Evolutionary conservation across 2,888 invertebrate species (phyloP).

Genomic region (Desoria tigrina): DNA sequence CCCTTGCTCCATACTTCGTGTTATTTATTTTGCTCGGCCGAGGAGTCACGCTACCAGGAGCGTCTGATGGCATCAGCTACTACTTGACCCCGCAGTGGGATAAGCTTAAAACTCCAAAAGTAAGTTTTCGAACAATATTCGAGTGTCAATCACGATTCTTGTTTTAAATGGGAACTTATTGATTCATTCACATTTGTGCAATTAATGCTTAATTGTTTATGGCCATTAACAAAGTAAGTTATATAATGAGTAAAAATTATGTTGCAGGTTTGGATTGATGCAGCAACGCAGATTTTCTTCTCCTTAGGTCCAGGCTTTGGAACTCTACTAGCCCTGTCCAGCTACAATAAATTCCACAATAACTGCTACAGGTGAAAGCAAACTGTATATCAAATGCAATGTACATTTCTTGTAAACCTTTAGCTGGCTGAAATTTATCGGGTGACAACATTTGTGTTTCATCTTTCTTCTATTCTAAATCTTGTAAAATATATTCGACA

Average conservation of each 20-base stretch:
- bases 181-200: not conserved
- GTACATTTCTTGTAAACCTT: not conserved
- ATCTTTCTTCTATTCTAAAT: too few species aligned
- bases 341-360: constrained; percentile 92
- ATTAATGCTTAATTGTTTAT: not conserved
- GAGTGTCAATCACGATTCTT: not conserved
- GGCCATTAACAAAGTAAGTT: not conserved
- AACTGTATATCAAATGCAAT: too few species aligned
- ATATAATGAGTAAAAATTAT: too few species aligned
- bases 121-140: constrained; percentile 55
- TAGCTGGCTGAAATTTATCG: not conserved
- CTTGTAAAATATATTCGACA: too few species aligned
- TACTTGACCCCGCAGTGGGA: constrained; percentile 89
- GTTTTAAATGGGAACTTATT: not conserved
- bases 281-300: constrained; percentile 91
- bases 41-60: constrained; percentile 83
- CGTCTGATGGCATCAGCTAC: constrained; percentile 79
- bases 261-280: constrained; percentile 88
- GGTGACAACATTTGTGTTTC: too few species aligned
- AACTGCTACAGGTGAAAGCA: constrained; percentile 67
- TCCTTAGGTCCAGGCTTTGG: constrained; percentile 91
- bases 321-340: constrained; percentile 82
- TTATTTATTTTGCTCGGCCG: constrained; percentile 79
- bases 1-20: constrained; percentile 87
- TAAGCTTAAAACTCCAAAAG: constrained; percentile 74